Evolutionary conservation across 2,888 invertebrate genomes (phyloP).

Genomic region (Agrotis clavis): DNA sequence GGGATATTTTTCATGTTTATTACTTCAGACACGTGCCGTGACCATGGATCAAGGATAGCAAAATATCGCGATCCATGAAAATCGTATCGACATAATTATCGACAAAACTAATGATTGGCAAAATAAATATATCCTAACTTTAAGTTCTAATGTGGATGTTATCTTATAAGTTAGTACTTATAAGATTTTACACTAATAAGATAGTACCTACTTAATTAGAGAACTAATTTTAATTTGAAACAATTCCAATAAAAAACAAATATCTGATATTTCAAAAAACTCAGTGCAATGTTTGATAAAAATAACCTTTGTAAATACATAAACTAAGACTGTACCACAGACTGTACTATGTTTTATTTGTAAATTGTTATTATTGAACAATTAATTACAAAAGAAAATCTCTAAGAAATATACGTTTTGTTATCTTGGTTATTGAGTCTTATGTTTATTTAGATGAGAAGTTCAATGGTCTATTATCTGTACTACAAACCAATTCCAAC

Average conservation of each 20-base stretch:
- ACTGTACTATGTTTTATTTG: slow-evolving; percentile 37
- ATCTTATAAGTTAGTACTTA: no score
- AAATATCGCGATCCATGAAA: no score
- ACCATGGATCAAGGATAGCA: no score
- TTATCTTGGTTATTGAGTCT: slow-evolving; percentile 53
- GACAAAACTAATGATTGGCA: no score
- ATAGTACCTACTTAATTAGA: not conserved
- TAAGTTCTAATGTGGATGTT: no score
- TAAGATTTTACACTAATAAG: no score
- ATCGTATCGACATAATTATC: no score
- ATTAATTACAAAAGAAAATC: slow-evolving; percentile 40
- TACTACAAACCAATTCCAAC: no score
- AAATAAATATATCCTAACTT: no score
- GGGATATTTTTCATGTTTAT: no score
- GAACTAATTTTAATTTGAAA: not conserved
- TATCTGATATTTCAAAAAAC: not conserved
- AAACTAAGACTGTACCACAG: slow-evolving; percentile 48
- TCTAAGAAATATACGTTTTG: slow-evolving; percentile 50
- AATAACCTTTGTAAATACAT: slow-evolving; percentile 20
- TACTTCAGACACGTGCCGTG: no score
- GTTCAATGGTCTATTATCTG: slow-evolving; percentile 68
- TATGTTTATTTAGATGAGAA: slow-evolving; percentile 58
- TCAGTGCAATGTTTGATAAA: slow-evolving; percentile 13
- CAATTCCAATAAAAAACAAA: not conserved
- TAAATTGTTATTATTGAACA: slow-evolving; percentile 28